Percentiles rank a stretch among this genome's conserved stretches.
Conservation (phyloP, 2,113 vertebrate genomes). For the Mesitornis unicolor region DNA sequence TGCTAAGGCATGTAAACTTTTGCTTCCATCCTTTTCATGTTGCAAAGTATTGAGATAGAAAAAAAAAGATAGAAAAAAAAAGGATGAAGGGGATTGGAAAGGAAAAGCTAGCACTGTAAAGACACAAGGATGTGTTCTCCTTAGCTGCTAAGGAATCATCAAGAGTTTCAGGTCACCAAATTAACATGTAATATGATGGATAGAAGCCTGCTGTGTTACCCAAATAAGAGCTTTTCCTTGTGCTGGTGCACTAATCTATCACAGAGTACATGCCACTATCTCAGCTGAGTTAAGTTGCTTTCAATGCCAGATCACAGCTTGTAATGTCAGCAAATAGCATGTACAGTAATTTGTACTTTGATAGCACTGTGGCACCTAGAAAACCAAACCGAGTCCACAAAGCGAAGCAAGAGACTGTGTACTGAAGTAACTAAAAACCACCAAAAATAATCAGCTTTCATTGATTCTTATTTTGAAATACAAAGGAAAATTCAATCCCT, state of each 20-base stretch:
- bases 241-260: constrained; percentile 8
- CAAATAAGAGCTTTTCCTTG: constrained; percentile 61
- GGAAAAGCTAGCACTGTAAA: constrained; percentile 41
- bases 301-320: constrained; percentile 5
- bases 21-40: constrained; percentile 62
- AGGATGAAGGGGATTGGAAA: not conserved
- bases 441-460: not conserved
- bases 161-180: constrained; percentile 47
- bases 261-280: not conserved
- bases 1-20: constrained; percentile 73
- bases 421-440: not conserved
- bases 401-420: not conserved
- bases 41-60: constrained; percentile 51
- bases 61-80: constrained; percentile 14
- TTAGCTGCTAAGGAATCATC: constrained; percentile 46
- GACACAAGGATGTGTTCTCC: constrained; percentile 50
- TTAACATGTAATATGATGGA: constrained; percentile 25
- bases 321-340: not conserved
- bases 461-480: not conserved
- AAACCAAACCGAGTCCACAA: fast-evolving
- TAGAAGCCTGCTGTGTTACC: constrained; percentile 43
- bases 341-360: constrained; percentile 34
- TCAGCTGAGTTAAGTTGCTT: constrained; percentile 2
- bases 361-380: not conserved
- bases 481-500: not conserved